A percentile compares a stretch with the other conserved stretches of the same genome.
These are phyloP conservation scores for Hymenopus coronatus DNA, from an alignment of 2,888 invertebrate genomes.

Conservation along the genomic window DNA sequence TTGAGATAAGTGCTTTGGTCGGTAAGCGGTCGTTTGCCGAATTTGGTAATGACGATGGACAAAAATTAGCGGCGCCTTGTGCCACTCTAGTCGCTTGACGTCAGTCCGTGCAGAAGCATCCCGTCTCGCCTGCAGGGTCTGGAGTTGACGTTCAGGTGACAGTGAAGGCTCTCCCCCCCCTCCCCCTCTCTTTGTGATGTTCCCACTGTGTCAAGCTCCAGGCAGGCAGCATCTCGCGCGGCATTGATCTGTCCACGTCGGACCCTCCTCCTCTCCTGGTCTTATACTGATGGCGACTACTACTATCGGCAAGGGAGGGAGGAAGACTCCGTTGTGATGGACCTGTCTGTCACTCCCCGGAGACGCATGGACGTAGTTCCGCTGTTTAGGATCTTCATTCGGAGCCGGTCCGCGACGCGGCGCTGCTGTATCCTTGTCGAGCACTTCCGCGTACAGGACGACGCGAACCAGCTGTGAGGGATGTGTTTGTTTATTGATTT, in stretches of 20 bases:
- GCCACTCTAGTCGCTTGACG: constrained; percentile 29
- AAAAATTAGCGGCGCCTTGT: constrained; percentile 18
- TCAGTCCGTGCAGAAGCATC: neutral
- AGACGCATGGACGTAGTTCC: constrained; percentile 1
- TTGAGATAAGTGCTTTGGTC: too few relatives aligned
- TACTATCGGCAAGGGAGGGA: constrained; percentile 40
- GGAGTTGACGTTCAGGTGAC: constrained; percentile 37
- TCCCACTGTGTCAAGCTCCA: constrained; percentile 12
- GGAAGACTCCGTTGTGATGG: constrained; percentile 19
- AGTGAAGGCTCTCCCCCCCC: constrained; percentile 32
- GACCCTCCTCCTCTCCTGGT: constrained; percentile 8
- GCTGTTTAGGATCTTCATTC: constrained; percentile 21
- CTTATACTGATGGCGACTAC: neutral
- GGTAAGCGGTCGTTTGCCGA: too few relatives aligned
- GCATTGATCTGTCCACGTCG: constrained; percentile 35
- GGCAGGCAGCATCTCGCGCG: constrained; percentile 4
- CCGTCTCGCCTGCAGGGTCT: constrained; percentile 15
- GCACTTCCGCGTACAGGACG: neutral
- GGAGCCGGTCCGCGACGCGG: neutral
- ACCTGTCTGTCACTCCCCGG: constrained; percentile 33
- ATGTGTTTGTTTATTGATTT: neutral
- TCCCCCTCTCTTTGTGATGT: constrained; percentile 13
- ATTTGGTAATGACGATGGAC: neutral
- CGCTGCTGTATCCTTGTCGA: neutral
- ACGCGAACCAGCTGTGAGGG: neutral